Conservation (phyloP, 2,888 invertebrate genomes). For the Lingula anatina region DNA sequence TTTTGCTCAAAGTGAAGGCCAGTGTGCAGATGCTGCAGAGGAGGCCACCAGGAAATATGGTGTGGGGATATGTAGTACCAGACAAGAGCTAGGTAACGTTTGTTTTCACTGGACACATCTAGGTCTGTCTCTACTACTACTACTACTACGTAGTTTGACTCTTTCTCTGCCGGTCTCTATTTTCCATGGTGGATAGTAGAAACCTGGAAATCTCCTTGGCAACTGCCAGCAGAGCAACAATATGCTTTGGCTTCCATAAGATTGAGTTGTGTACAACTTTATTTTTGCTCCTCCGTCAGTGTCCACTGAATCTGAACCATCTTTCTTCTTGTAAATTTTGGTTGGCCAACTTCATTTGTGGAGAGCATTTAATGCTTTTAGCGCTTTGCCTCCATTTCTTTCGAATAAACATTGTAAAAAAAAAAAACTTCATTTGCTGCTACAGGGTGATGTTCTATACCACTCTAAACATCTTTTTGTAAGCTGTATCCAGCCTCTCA, state of each 20-base stretch:
- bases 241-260: neutral
- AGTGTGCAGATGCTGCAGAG: constrained; percentile 71
- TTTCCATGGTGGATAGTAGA: neutral
- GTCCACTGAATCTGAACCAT: too few relatives aligned
- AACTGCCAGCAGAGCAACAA: neutral
- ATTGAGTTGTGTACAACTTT: too few relatives aligned
- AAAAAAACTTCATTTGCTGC: too few relatives aligned
- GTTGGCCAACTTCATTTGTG: too few relatives aligned
- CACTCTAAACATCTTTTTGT: too few relatives aligned
- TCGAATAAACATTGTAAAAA: too few relatives aligned
- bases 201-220: neutral
- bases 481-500: too few relatives aligned
- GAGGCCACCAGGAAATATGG: constrained; percentile 68
- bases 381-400: too few relatives aligned
- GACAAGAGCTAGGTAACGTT: constrained; percentile 76
- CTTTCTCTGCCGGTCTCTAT: neutral
- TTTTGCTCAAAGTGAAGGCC: constrained; percentile 79
- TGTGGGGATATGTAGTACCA: constrained; percentile 68
- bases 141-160: neutral
- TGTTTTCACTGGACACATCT: neutral
- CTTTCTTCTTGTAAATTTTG: too few relatives aligned
- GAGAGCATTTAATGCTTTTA: too few relatives aligned
- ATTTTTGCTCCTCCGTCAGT: too few relatives aligned
- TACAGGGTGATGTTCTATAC: too few relatives aligned
- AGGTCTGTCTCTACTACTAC: constrained; percentile 20